Base-by-base conservation (phyloP, 2,888 invertebrate species). In the Ypsolopha scabrella region DNA sequence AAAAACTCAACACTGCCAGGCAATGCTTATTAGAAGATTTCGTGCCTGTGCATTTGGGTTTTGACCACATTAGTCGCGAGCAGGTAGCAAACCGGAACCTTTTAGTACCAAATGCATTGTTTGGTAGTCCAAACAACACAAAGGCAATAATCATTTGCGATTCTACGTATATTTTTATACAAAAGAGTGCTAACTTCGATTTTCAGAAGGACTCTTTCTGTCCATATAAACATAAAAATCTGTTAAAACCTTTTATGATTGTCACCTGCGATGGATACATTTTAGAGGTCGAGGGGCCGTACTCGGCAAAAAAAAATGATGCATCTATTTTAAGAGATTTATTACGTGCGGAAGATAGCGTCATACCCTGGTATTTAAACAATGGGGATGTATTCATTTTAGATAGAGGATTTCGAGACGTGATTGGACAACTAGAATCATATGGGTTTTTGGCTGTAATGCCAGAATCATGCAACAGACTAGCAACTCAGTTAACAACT, bases 231-330 rank as follows among this genome's bases (percentile, higher is more conserved):
- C 58, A 53, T 44, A 54, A 54, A 13, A 63, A 60, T 39, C 41
- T 59, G 2, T 6, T 58, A 24, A 61, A 61, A 55, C 57, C 58
- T 14, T 59, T 61, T 56, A 24, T 62, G 47, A 54, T 62, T 14
- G 55, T 57, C 8, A 55, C 57, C 33, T 50, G 48, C 11, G 56
- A 60, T 56, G 60, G 58, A 41, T 54, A 61, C 51, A 60, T 58
- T 38, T 41, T 58, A 39, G 57, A 60, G 41, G 53, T 57, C 10
- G 49, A 51, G 24, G 58, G 58, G n/a, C 57, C 60, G n/a, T 55
- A 56, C 55, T 47, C 57, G 47, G 58, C 58, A n/a, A 58, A 56
- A 13, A 54, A 38, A 24, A 54, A 45, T 7, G 56, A 57, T 53
- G 55, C 57, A n/a, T 38, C 45, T n/a, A 57, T 57, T 41, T 52